Evolutionary conservation across 2,113 vertebrate species (phyloP).

Genomic region (Spea multiplicata): DNA sequence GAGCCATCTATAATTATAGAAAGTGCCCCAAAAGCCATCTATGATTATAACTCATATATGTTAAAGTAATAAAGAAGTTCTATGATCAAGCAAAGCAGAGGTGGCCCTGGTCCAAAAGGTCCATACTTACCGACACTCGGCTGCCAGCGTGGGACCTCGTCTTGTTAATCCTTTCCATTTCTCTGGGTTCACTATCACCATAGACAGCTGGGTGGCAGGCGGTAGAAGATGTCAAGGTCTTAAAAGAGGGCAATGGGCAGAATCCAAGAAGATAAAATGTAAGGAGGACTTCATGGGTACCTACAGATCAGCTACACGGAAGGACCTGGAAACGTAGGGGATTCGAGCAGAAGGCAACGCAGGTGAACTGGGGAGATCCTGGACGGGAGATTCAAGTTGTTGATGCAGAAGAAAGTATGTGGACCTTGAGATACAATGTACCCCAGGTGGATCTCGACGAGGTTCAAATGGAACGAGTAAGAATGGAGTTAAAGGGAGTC

Average conservation of each 20-base stretch:
- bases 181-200: background rate
- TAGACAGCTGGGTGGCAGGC: background rate
- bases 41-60: no score
- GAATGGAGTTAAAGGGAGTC: constrained; percentile 16
- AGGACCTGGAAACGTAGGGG: no score
- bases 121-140: constrained; percentile 32
- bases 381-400: background rate
- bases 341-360: no score
- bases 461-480: background rate
- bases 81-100: no score
- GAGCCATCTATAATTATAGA: no score
- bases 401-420: background rate
- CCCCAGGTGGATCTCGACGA: background rate
- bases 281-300: background rate
- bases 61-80: no score
- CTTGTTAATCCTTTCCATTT: constrained; percentile 24
- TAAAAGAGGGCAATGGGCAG: background rate
- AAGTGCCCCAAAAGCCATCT: no score
- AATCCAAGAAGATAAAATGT: background rate
- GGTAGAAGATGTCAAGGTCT: background rate
- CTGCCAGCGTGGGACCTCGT: constrained; percentile 17
- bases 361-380: background rate
- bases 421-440: background rate
- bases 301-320: background rate
- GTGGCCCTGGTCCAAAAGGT: no score